A percentile compares a stretch with the other conserved stretches of the same genome.
Evolutionary conservation across 2,113 vertebrate genomes (phyloP).

Genomic region (Centropus bengalensis): DNA sequence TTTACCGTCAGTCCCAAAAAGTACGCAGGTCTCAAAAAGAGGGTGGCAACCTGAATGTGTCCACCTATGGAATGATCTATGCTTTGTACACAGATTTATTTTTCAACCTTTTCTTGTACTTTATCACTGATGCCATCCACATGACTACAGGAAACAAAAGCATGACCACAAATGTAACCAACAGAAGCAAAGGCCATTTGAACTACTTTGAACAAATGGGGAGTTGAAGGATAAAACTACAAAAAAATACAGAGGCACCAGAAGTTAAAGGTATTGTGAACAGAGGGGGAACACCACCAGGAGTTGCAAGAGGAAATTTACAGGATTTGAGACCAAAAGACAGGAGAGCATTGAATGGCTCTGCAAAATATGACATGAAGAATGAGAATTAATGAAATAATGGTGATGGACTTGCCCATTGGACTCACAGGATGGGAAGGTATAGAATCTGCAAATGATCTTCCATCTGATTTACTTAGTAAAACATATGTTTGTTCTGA

Average conservation of each 20-base stretch:
- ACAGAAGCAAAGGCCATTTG: background rate
- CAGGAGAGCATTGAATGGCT: background rate
- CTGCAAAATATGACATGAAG: background rate
- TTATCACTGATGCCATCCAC: background rate
- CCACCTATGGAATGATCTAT: background rate
- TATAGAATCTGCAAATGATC: constrained; percentile 53
- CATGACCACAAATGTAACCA: background rate
- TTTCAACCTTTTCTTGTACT: background rate
- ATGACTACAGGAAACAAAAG: background rate
- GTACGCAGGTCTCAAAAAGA: background rate
- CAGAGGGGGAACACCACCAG: background rate
- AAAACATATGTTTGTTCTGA: constrained; percentile 15
- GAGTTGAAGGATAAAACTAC: background rate
- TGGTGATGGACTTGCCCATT: background rate
- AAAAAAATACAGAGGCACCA: background rate
- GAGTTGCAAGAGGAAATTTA: background rate
- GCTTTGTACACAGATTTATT: background rate
- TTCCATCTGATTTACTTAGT: constrained; percentile 26
- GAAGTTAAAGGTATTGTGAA: background rate
- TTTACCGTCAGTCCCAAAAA: background rate
- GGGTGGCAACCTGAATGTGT: background rate
- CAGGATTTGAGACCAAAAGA: background rate
- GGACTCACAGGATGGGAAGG: background rate
- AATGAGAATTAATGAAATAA: background rate
- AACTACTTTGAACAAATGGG: background rate